Base-by-base conservation (phyloP, 2,888 invertebrate species). In the Napeogenes inachia region DNA sequence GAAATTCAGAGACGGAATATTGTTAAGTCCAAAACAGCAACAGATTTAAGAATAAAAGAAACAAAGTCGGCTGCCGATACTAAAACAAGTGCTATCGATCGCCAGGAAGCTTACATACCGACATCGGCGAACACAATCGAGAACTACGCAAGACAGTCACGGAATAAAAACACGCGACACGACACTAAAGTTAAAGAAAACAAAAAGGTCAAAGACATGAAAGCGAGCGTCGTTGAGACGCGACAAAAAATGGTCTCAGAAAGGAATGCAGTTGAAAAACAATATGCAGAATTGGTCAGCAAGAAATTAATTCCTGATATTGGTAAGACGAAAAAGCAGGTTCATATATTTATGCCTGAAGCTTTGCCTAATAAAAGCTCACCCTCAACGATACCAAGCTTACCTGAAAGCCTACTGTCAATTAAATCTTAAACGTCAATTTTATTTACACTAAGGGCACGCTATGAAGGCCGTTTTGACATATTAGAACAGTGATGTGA, bases 331-430 rank as follows among this genome's bases (percentile, higher is more conserved):
- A 93, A 93, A 73, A 91, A 93, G 68, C 95, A 96, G 75, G 87
- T 95, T 45, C 95, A 95, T 76, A 95, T 95, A 65, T 95, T 95
- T 74, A 93, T 95, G 91, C 95, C 95, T 0, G 89, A 89, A 56
- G 87, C 92, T 76, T 82, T 93, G 68, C 92, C 92, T 60, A 93
- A 93, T 73, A 89, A 89, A 62, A 84, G 68, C 66, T 70, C 84
- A 0, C 80, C 70, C 66, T 70, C 84, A 0, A 81, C 70, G 30
- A 62, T 72, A 0, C 76, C 82, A 0, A 87, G 84, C 64, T 75
- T 80, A 63, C 71, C 82, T 0, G 88, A 84, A 64, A 89, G 89
- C 71, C 68, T 89, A 42, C 57, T 89, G 30, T 85, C 89, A 13
- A 81, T 80, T 13, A 61, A 45, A 57, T 61, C 57, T 45, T 64